Evolutionary conservation across 2,888 invertebrate species (phyloP).

Genomic region (Cantharis lateralis): DNA sequence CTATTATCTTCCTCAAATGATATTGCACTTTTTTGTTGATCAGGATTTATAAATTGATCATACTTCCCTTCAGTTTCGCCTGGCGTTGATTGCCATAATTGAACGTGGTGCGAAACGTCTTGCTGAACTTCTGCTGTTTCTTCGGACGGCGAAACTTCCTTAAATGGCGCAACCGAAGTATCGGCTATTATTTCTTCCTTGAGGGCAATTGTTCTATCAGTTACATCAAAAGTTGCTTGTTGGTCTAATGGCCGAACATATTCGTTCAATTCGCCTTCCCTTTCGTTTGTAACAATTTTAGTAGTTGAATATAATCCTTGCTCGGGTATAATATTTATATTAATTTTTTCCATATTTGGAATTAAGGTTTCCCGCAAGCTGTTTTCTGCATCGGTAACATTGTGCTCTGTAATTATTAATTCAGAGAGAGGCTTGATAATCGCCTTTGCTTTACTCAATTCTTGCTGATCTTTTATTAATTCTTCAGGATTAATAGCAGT

Average conservation of each 20-base stretch:
- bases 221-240: slow-evolving; percentile 61
- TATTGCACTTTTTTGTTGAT: slow-evolving; percentile 59
- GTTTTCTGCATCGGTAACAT: slow-evolving; percentile 62
- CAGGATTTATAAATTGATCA: slow-evolving; percentile 56
- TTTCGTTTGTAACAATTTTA: slow-evolving; percentile 60
- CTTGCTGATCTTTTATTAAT: slow-evolving; percentile 52
- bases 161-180: slow-evolving; percentile 56
- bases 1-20: slow-evolving; percentile 63
- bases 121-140: slow-evolving; percentile 55
- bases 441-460: slow-evolving; percentile 58
- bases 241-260: slow-evolving; percentile 53
- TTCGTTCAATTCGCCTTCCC: slow-evolving; percentile 57
- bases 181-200: slow-evolving; percentile 58
- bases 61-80: slow-evolving; percentile 62
- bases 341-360: slow-evolving; percentile 60
- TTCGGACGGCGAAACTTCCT: slow-evolving; percentile 53
- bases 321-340: slow-evolving; percentile 60
- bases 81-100: slow-evolving; percentile 55
- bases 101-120: slow-evolving; percentile 55
- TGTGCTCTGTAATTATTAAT: slow-evolving; percentile 59
- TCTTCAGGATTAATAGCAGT: slow-evolving; percentile 55
- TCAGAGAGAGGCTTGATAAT: slow-evolving; percentile 58
- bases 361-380: slow-evolving; percentile 57
- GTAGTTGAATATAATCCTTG: slow-evolving; percentile 67
- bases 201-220: slow-evolving; percentile 58